Conservation (phyloP, 2,888 invertebrate genomes). For the Campaea margaritaria region DNA sequence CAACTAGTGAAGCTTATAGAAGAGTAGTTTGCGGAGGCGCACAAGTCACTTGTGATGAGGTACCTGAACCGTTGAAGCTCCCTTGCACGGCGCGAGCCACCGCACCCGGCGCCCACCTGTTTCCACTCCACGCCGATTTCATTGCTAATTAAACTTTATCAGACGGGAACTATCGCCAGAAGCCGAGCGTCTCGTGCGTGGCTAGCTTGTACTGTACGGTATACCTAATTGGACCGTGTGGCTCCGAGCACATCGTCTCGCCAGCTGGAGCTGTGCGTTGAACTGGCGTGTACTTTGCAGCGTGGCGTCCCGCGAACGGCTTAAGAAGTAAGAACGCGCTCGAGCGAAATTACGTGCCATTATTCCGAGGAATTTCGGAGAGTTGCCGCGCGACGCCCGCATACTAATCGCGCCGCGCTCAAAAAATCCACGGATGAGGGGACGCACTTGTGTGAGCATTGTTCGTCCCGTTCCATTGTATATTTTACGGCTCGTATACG, state of each 20-base stretch:
- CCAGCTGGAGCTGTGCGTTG: no score
- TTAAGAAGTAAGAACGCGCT: neutral
- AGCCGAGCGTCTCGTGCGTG: no score
- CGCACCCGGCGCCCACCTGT: no score
- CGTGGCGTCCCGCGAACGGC: neutral
- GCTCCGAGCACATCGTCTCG: no score
- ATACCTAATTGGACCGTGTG: no score
- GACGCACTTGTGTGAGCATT: slow-evolving; percentile 10
- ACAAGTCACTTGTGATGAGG: no score
- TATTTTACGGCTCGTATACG: slow-evolving; percentile 6
- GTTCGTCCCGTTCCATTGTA: neutral
- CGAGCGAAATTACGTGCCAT: slow-evolving; percentile 1
- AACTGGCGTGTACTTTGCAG: no score
- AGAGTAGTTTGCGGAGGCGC: no score
- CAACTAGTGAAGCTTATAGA: no score
- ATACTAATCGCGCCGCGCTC: slow-evolving; percentile 20
- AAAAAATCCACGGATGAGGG: slow-evolving; percentile 11
- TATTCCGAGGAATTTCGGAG: neutral
- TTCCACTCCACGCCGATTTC: neutral
- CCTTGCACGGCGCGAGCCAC: no score
- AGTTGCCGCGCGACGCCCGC: slow-evolving; percentile 10
- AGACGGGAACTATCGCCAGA: neutral
- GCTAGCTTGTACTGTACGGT: no score
- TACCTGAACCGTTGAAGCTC: no score
- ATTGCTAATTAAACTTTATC: slow-evolving; percentile 1